phyloP scores from a whole-genome alignment of 2,113 vertebrate genomes.

The Serilophus lunatus region DNA sequence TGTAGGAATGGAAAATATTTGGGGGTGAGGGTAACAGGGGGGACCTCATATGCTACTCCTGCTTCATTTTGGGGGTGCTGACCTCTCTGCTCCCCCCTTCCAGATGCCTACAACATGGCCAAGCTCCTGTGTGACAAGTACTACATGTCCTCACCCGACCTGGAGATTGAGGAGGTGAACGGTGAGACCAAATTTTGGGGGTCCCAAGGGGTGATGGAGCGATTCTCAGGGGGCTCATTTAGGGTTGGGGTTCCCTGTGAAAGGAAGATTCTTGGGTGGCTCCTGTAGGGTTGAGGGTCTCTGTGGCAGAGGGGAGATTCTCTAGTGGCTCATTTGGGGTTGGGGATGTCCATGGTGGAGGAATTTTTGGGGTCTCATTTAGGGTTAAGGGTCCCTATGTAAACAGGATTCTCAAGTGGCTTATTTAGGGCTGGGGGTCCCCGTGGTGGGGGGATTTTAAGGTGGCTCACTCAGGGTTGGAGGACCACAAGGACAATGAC shows the following conservation, averaged over 20 bases:
- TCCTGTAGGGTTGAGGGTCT: neutral
- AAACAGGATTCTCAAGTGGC: neutral
- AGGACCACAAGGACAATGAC: neutral
- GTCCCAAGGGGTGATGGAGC: fast-evolving
- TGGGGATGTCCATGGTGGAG: neutral
- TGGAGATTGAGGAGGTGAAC: constrained; percentile 82
- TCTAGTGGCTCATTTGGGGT: neutral
- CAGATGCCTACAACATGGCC: constrained; percentile 89
- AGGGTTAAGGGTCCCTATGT: neutral
- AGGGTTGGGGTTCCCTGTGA: neutral
- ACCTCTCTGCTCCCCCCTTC: neutral
- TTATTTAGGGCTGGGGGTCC: neutral
- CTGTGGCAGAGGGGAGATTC: fast-evolving
- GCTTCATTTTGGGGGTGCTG: neutral
- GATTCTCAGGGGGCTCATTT: neutral
- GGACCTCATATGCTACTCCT: fast-evolving
- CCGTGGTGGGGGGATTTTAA: neutral
- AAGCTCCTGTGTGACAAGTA: constrained; percentile 93
- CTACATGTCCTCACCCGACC: constrained; percentile 85
- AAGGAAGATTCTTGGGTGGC: neutral
- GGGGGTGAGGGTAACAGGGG: neutral
- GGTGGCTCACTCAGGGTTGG: neutral
- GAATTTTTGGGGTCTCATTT: neutral
- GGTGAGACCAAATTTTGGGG: constrained; percentile 61
- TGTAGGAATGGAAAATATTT: neutral